Base-by-base conservation (phyloP, 2,797 vertebrate species). In the Micropoecilia bifurca region DNA sequence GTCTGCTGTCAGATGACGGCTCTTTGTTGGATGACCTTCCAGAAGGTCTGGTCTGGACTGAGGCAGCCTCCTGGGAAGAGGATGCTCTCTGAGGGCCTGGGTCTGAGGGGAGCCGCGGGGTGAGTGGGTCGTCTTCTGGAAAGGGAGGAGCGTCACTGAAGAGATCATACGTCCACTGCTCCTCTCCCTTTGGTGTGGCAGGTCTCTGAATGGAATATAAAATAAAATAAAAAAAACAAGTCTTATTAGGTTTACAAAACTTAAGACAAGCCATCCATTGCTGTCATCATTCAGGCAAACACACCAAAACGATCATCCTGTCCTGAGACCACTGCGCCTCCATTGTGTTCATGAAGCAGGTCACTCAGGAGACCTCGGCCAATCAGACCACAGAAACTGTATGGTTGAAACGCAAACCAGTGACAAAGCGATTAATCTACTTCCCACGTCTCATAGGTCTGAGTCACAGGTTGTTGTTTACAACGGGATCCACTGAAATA, bases 101-200 rank as follows among this genome's bases (percentile, higher is more conserved):
- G 20, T 68, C 45, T 9, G 1, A 8, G 6, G 61, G 77, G 57
- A 72, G 55, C 4, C 12, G 33, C 0, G 7, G 77, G 71, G 71
- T 39, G 39, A 50, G 46, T 53, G 75, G 55, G 74, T 30, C 18
- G 2, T 78, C 6, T 77, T 82, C 79, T 71, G 94, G 93, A 55
- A 93, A 76, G 12, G 91, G 85, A 72, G 73, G 25, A 0, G 92
- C 88, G 1, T 94, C 91, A 61, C 86, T 76, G 18, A 76, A 68
- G 48, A 92, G 83, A 75, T 90, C 71, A 57, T 81, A 90, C 90
- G 89, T 90, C 16, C 6, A 77, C 79, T 55, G 79, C 1, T 91
- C 87, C 10, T 46, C 79, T 0, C 1, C 4, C 66, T 33, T 36
- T 0, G 47, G 33, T 6, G 81, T 33, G 6, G 76, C 8, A 10